Percentiles rank a stretch among this genome's conserved stretches.
These are phyloP conservation scores for Parnassius glacialis DNA, from an alignment of 2,888 invertebrate genomes.

Conservation along the genomic window DNA sequence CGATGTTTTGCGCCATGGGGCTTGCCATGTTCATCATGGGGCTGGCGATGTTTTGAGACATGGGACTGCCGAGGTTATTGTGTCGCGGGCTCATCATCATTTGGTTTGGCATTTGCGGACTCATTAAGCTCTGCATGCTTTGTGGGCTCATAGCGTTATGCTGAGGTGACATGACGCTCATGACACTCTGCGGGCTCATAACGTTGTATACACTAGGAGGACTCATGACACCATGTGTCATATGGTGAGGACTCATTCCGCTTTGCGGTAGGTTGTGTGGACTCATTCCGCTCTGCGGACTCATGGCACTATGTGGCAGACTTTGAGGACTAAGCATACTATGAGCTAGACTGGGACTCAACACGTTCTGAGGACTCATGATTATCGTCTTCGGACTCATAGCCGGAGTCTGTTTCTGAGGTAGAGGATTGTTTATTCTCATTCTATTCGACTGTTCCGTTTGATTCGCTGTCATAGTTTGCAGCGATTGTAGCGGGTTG, in stretches of 20 bases:
- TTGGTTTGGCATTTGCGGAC: conserved; percentile 72
- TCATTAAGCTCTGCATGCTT: conserved; percentile 71
- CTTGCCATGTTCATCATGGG: conserved; percentile 66
- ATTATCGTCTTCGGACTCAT: conserved; percentile 66
- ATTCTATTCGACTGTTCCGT: conserved; percentile 64
- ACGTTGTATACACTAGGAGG: conserved; percentile 69
- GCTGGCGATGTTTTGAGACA: conserved; percentile 44
- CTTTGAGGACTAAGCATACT: conserved; percentile 74
- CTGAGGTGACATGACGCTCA: conserved; percentile 76
- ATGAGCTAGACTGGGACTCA: conserved; percentile 68
- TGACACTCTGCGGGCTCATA: conserved; percentile 74
- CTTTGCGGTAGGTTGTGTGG: conserved; percentile 58
- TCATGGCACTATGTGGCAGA: conserved; percentile 71
- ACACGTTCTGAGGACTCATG: conserved; percentile 62
- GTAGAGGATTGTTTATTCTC: conserved; percentile 55
- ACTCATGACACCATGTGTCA: conserved; percentile 63
- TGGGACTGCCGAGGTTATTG: conserved; percentile 56
- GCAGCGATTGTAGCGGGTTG: conserved; percentile 68
- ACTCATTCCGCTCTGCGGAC: conserved; percentile 71
- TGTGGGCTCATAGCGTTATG: conserved; percentile 75
- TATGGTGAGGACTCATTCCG: conserved; percentile 65
- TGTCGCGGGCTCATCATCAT: conserved; percentile 73
- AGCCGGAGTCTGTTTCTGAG: conserved; percentile 60
- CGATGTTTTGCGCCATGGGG: conserved; percentile 66
- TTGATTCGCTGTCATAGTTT: conserved; percentile 69